phyloP scores from a whole-genome alignment of 2,888 invertebrate genomes.

The Rotaria magnacalcarata region DNA sequence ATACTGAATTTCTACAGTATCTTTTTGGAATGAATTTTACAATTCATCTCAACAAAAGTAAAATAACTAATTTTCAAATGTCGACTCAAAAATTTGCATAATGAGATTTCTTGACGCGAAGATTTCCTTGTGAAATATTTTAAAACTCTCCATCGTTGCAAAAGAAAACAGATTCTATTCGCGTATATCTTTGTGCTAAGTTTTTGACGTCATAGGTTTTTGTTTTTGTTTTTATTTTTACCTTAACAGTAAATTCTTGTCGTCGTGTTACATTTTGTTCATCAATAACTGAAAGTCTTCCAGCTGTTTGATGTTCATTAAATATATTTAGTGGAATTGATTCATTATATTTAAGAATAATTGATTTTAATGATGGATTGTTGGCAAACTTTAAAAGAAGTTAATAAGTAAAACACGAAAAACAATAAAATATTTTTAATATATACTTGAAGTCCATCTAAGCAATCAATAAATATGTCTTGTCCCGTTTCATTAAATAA shows the following conservation, averaged over 20 bases:
- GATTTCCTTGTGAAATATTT: too few species aligned
- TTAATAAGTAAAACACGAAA: not conserved
- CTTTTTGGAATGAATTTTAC: too few species aligned
- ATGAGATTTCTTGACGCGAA: too few species aligned
- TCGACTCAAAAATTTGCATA: too few species aligned
- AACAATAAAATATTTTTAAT: too few species aligned
- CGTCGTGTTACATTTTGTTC: not conserved
- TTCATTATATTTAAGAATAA: not conserved
- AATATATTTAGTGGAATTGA: not conserved
- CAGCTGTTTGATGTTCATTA: not conserved
- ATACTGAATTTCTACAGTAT: too few species aligned
- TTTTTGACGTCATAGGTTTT: too few species aligned
- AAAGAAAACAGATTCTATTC: too few species aligned
- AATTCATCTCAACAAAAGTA: too few species aligned
- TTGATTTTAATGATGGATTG: not conserved
- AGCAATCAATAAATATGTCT: not conserved
- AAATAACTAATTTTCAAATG: too few species aligned
- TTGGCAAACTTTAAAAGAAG: not conserved
- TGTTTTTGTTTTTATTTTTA: not conserved
- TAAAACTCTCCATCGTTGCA: too few species aligned
- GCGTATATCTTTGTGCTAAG: too few species aligned
- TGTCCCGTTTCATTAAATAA: constrained; percentile 1
- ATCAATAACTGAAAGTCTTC: constrained; percentile 17
- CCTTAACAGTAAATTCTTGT: not conserved
- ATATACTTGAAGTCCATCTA: constrained; percentile 17